Base-by-base conservation (phyloP, 2,797 vertebrate species). In the Propithecus perrieri region DNA sequence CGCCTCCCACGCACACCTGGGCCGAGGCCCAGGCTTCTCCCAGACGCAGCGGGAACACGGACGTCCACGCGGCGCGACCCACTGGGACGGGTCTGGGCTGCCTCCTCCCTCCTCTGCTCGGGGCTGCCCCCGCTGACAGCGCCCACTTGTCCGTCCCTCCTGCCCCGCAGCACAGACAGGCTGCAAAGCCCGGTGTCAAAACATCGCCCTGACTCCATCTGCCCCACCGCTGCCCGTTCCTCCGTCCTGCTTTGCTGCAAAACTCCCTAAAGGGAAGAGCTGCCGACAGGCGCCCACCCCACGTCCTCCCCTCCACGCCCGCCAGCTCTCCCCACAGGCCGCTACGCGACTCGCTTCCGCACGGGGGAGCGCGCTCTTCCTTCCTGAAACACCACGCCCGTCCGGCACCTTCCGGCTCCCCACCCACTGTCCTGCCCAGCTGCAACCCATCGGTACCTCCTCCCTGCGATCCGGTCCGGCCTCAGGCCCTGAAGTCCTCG, bases 101-200 rank as follows among this genome's bases (percentile, higher is more conserved):
- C 53, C 48, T 5, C 22, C 17, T 41, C 22, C 46, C 28, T 67
- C 22, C 0, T 1, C 15, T 7, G 38, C 5, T 43, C n/a, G 24
- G 38, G 18, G 0, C 14, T 2, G 43, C 53, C 17, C 48, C 24
- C 0, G 1, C 24, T 57, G 3, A 6, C 15, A 1, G 26, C 15
- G 0, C 4, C 61, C 20, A 1, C n/a, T 1, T 0, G 3, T 43
- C n/a, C 41, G 6, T 5, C 38, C 43, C 38, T 24, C 85, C n/a
- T 2, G 22, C 18, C 11, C 61, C 7, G 7, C 8, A 15, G n/a
- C 20, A 26, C 0, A 3, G 26, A 33, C 14, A 30, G 57, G 30
- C 18, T 15, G 22, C 0, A 4, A 65, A 15, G 2, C 24, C 33
- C 2, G 6, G 18, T 69, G 43, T 12, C 10, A 57, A 1, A 2